phyloP scores from a whole-genome alignment of 2,888 invertebrate genomes.

The Drosophila kambysellisi region DNA sequence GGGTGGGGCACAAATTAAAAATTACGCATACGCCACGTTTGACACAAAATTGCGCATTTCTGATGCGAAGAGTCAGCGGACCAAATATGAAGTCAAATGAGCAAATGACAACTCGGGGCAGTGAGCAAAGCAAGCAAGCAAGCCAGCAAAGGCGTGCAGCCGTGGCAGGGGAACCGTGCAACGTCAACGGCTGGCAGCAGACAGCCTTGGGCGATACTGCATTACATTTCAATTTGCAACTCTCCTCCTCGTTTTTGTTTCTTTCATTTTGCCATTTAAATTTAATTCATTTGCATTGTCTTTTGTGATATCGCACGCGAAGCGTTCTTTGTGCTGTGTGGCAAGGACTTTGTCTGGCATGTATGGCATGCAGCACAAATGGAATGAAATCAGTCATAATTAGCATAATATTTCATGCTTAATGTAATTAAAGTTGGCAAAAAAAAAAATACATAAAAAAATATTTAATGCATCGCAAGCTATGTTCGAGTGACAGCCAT shows the following conservation, averaged over 20 bases:
- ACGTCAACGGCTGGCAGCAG: conserved; percentile 50
- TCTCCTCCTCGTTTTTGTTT: conserved; percentile 28
- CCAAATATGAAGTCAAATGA: conserved; percentile 53
- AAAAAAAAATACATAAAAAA: conserved; percentile 52
- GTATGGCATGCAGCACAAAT: conserved; percentile 45
- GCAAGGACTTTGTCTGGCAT: conserved; percentile 32
- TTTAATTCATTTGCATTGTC: conserved; percentile 82
- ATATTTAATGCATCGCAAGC: conserved; percentile 49
- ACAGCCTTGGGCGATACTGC: conserved; percentile 43
- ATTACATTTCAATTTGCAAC: conserved; percentile 78
- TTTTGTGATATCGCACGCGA: conserved; percentile 53
- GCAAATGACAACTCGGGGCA: conserved; percentile 20
- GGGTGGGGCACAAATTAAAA: conserved; percentile 48
- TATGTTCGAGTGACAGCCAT: conserved; percentile 65
- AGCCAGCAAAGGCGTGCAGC: conserved; percentile 2
- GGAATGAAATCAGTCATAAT: conserved; percentile 77
- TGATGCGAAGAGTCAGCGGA: conserved; percentile 49
- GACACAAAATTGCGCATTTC: conserved; percentile 64
- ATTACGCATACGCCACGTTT: conserved; percentile 79
- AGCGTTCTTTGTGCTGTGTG: conserved; percentile 10
- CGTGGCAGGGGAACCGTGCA: conserved; percentile 32
- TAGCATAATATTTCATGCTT: conserved; percentile 81
- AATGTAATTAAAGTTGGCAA: conserved; percentile 79
- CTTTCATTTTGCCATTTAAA: conserved; percentile 64
- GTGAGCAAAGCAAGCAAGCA: conserved; percentile 13